These are phyloP conservation scores for Aleiodes alternator DNA, from an alignment of 2,888 invertebrate genomes.

Conservation along the genomic window DNA sequence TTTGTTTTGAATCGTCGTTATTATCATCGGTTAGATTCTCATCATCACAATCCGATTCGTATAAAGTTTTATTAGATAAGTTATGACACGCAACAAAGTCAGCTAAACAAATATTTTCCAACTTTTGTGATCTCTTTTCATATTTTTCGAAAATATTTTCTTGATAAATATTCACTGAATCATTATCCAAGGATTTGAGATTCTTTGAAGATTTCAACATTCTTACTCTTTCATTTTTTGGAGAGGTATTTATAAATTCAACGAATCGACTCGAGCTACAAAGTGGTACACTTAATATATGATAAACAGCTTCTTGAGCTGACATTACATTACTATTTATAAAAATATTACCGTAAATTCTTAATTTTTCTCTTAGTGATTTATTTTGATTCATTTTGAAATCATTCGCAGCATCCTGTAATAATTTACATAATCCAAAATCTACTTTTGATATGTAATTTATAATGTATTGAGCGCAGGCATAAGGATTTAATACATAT, in stretches of 20 bases:
- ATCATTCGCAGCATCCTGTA: constrained; percentile 2
- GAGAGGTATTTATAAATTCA: neutral
- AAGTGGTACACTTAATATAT: neutral
- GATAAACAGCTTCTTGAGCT: constrained; percentile 26
- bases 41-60: neutral
- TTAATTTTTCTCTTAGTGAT: neutral
- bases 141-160: neutral
- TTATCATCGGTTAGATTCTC: neutral
- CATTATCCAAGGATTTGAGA: neutral
- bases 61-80: neutral
- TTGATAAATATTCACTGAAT: neutral
- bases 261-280: neutral
- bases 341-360: neutral
- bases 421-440: no score
- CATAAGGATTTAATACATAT: no score
- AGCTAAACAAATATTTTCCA: constrained; percentile 12
- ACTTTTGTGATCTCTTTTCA: neutral
- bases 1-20: no score
- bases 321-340: neutral
- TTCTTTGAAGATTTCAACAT: neutral
- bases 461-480: no score
- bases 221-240: neutral
- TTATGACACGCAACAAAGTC: constrained; percentile 12
- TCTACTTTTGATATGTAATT: no score
- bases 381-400: no score